Conservation (phyloP, 2,797 vertebrate species). For the Phoebastria nigripes region DNA sequence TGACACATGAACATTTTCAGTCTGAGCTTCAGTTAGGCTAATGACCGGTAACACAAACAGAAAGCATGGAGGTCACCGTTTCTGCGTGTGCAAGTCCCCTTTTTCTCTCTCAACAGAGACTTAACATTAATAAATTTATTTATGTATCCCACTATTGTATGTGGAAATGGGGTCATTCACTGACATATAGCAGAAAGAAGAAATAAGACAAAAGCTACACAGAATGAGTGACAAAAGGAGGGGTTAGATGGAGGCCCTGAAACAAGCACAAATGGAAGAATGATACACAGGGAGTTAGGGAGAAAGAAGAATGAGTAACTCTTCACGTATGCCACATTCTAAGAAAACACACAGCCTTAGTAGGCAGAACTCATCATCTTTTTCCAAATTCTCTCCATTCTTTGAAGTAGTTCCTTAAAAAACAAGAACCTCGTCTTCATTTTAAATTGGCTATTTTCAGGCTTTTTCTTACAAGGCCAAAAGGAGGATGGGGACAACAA, state of each 20-base stretch:
- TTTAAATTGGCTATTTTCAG: background rate
- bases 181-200: background rate
- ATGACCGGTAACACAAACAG: background rate
- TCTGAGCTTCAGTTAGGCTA: background rate
- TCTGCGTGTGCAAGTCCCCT: background rate
- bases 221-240: background rate
- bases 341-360: background rate
- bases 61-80: background rate
- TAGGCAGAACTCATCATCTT: background rate
- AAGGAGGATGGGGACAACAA: background rate
- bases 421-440: background rate
- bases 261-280: background rate
- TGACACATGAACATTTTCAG: background rate
- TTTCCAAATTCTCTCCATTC: background rate
- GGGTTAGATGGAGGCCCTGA: background rate
- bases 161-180: background rate
- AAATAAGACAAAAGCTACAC: background rate
- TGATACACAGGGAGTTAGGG: background rate
- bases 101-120: background rate
- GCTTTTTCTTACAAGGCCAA: background rate
- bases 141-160: background rate
- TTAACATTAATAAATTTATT: background rate
- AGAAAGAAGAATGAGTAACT: background rate
- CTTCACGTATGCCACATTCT: background rate
- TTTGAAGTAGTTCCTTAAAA: background rate